A percentile compares a stretch with the other conserved stretches of the same genome.
Evolutionary conservation across 1,140 invertebrate species (phyloP).

Genomic region (Oedothorax gibbosus): DNA sequence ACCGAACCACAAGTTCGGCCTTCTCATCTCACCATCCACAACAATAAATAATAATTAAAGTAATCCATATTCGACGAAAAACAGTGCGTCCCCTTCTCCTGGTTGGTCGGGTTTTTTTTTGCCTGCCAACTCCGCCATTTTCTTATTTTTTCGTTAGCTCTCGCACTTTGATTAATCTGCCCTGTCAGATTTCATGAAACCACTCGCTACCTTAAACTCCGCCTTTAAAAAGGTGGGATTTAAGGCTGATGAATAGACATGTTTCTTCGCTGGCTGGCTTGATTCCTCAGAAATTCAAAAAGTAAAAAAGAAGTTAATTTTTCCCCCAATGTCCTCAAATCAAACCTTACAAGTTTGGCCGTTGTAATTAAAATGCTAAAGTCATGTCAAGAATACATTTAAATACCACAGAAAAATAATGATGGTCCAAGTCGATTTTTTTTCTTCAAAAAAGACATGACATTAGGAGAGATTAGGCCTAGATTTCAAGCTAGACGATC

Average conservation of each 20-base stretch:
- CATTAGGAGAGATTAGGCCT: too few species aligned
- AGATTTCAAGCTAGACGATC: too few species aligned
- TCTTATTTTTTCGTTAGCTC: slow-evolving; percentile 7
- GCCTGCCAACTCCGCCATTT: too few species aligned
- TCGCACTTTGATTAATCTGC: slow-evolving; percentile 45
- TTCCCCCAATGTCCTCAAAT: too few species aligned
- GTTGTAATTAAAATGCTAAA: too few species aligned
- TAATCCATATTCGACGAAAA: slow-evolving; percentile 23
- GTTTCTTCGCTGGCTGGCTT: slow-evolving; percentile 25
- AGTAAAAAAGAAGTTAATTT: too few species aligned
- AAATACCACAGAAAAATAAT: too few species aligned
- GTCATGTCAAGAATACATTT: too few species aligned
- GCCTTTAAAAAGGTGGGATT: slow-evolving; percentile 45
- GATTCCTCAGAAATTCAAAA: slow-evolving; percentile 18
- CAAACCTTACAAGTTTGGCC: too few species aligned
- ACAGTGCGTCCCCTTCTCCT: slow-evolving; percentile 4
- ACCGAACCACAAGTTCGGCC: slow-evolving; percentile 42
- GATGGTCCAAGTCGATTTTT: too few species aligned
- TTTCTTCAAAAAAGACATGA: too few species aligned
- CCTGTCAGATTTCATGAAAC: slow-evolving; percentile 54
- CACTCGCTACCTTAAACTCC: slow-evolving; percentile 56
- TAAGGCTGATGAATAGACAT: slow-evolving; percentile 31
- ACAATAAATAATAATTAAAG: slow-evolving; percentile 58
- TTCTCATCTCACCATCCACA: slow-evolving; percentile 28
- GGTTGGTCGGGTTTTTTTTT: slow-evolving; percentile 19